A percentile compares a stretch with the other conserved stretches of the same genome.
These are phyloP conservation scores for Galerucella pusilla DNA, from an alignment of 2,888 invertebrate species.

Conservation along the genomic window DNA sequence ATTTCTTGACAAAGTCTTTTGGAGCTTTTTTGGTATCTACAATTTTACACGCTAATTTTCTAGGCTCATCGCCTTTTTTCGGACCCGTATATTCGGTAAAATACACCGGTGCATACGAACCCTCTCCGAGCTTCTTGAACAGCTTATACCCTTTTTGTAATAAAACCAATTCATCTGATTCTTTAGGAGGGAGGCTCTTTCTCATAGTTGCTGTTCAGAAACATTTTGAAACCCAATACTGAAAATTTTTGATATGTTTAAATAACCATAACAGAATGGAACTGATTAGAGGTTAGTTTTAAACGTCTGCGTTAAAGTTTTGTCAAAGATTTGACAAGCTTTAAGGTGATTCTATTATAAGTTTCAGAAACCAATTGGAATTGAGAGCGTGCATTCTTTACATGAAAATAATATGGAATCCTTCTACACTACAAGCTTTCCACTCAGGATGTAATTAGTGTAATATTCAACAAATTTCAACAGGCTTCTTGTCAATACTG, in stretches of 20 bases:
- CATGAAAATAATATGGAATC: too few species aligned
- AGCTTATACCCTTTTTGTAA: constrained; percentile 73
- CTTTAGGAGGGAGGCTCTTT: constrained; percentile 63
- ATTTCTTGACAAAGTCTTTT: constrained; percentile 81
- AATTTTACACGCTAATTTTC: constrained; percentile 78
- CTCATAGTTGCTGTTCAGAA: constrained; percentile 47
- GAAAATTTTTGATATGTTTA: constrained; percentile 14
- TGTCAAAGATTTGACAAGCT: not conserved
- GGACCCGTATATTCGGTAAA: constrained; percentile 56
- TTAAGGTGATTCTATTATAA: not conserved
- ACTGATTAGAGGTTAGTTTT: not conserved
- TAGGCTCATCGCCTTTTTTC: constrained; percentile 35
- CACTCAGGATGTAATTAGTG: too few species aligned
- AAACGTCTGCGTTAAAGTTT: not conserved
- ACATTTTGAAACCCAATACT: constrained; percentile 32
- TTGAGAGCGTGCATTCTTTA: not conserved
- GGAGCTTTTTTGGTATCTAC: constrained; percentile 77
- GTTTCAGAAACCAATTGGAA: not conserved
- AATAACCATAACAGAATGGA: not conserved
- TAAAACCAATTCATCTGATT: constrained; percentile 74
- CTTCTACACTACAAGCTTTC: too few species aligned
- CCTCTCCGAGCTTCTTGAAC: constrained; percentile 76
- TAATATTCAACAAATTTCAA: too few species aligned
- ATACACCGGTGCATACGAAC: constrained; percentile 80
- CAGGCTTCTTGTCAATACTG: too few species aligned